Percentiles rank a stretch among this genome's conserved stretches.
Conservation (phyloP, 1,140 invertebrate genomes). For the Riptortus pedestris region DNA sequence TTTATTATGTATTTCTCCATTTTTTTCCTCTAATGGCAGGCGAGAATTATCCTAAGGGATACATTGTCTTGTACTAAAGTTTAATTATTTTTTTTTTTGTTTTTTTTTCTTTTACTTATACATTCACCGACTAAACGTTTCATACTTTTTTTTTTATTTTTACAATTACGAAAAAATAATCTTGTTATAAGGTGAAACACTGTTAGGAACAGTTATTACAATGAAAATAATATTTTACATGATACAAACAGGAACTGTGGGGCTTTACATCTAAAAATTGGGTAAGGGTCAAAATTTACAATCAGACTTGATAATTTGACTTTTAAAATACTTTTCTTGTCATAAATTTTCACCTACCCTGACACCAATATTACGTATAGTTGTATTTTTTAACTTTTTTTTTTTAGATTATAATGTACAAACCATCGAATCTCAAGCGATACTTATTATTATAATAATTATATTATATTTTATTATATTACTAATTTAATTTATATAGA, state of each 20-base stretch:
- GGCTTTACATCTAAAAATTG: not conserved
- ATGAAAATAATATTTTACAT: not conserved
- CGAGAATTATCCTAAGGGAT: slow-evolving; percentile 7
- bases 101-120: slow-evolving; percentile 12
- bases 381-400: slow-evolving; percentile 14
- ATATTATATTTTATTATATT: not conserved
- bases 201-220: not conserved
- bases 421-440: slow-evolving; percentile 9
- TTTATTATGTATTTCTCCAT: not conserved
- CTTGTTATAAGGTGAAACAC: not conserved
- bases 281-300: not conserved
- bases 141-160: not conserved
- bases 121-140: not conserved
- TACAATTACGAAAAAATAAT: slow-evolving; percentile 1
- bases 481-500: slow-evolving; percentile 21
- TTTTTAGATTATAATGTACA: slow-evolving; percentile 1
- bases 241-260: not conserved
- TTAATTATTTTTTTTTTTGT: not conserved
- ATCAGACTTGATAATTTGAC: slow-evolving; percentile 8
- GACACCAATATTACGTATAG: slow-evolving; percentile 26
- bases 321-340: slow-evolving; percentile 1
- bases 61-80: slow-evolving; percentile 3
- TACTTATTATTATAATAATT: slow-evolving; percentile 4
- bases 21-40: slow-evolving; percentile 18
- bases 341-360: slow-evolving; percentile 23